phyloP scores from a whole-genome alignment of 2,113 vertebrate species.

The Puma concolor region DNA sequence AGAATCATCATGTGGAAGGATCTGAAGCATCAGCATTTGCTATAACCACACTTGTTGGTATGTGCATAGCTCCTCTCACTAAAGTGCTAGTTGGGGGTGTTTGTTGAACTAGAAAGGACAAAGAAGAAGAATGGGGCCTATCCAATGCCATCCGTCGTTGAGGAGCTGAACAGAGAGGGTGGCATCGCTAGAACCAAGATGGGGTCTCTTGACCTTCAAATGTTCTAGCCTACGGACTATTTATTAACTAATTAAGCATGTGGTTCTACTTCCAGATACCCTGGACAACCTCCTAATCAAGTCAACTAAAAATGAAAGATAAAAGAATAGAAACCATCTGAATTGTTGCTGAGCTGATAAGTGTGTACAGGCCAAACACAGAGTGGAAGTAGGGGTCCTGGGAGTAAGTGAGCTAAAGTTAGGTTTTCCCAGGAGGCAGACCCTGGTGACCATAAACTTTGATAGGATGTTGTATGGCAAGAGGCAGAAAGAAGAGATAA shows the following conservation, averaged over 20 bases:
- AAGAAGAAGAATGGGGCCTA: too few species aligned
- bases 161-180: not conserved
- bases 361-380: not conserved
- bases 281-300: not conserved
- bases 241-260: not conserved
- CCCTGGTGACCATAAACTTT: rapidly evolving
- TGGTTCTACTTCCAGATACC: not conserved
- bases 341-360: not conserved
- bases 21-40: not conserved
- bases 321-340: not conserved
- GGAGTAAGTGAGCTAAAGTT: not conserved
- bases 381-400: not conserved
- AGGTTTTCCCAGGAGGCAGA: not conserved
- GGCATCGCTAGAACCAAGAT: not conserved
- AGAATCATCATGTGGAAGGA: not conserved
- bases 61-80: rapidly evolving
- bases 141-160: not conserved
- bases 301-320: not conserved
- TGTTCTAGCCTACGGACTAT: not conserved
- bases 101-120: not conserved
- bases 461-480: not conserved
- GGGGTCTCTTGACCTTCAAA: not conserved
- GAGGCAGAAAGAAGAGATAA: not conserved
- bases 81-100: not conserved
- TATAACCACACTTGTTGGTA: not conserved